A percentile compares a stretch with the other conserved stretches of the same genome.
These are phyloP conservation scores for Conger conger DNA, from an alignment of 2,113 vertebrate genomes.

Conservation along the genomic window DNA sequence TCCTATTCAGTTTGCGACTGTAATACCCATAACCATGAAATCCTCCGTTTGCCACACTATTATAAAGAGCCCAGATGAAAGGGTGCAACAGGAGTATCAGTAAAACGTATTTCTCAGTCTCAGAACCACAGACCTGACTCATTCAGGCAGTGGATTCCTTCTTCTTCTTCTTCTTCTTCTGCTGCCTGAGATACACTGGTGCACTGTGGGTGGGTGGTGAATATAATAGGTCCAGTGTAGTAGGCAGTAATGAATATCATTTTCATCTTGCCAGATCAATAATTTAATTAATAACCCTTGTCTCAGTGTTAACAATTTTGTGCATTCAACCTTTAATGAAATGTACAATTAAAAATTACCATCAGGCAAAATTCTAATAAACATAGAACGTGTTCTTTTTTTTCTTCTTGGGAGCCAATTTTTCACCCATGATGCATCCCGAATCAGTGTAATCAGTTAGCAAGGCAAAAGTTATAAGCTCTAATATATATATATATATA, in stretches of 20 bases:
- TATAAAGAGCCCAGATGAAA: not conserved
- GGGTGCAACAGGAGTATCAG: not conserved
- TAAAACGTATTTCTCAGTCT: not conserved
- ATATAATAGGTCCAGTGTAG: not conserved
- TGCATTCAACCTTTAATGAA: not conserved
- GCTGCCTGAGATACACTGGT: not conserved
- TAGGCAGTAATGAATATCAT: not conserved
- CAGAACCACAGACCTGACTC: not conserved
- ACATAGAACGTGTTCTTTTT: not conserved
- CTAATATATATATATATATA: not conserved
- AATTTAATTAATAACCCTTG: not conserved
- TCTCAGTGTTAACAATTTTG: not conserved
- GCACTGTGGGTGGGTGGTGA: not conserved
- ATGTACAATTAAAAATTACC: not conserved
- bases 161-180: not conserved
- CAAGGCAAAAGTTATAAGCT: slow-evolving; percentile 6
- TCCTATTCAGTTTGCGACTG: not conserved
- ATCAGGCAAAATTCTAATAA: not conserved
- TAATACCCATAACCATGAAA: not conserved
- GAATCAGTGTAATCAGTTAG: not conserved
- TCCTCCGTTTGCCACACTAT: not conserved
- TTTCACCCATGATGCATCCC: not conserved
- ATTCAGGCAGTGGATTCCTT: not conserved
- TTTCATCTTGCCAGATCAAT: not conserved
- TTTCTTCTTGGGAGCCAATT: not conserved